Base-by-base conservation (phyloP, 2,888 invertebrate genomes). In the Vanessa cardui region DNA sequence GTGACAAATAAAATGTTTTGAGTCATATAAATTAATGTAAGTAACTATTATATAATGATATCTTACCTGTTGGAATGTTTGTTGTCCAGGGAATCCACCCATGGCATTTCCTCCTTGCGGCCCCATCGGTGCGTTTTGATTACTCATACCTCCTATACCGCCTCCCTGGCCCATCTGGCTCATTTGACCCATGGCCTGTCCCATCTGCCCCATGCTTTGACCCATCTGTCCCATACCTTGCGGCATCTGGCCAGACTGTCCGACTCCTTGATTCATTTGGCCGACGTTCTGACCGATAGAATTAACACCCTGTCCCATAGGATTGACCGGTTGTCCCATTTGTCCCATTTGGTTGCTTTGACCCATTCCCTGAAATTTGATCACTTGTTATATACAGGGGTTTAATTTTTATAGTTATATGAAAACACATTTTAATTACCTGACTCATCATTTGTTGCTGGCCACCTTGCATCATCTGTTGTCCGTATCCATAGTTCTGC, bases 361-460 rank as follows among this genome's bases (percentile, higher is more conserved):
- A 7, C 87, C 86, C 90, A 93, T 93, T 31, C 90, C 88, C 93
- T 92, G 77, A 44, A 20, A 69, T 58, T 39, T 50, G 59, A 9
- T 20, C 2, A 50, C n/a, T 47, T 16, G 7, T 59, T 46, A 46
- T n/a, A 39, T 39, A 39, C 9, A 9, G 9, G 39, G 2, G 9
- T 39, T 39, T 39, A 39, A 39, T 39, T 39, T 39, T 12, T 12
- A 39, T 39, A 39, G 12, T 39, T 39, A 39, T 12, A 39, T 39
- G n/a, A 45, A 15, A 31, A 8, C 6, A 16, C 16, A 49, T n/a
- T 26, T 16, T 16, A 9, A 54, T 49, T 73, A 93, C 93, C 87
- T 93, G 93, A 74, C 86, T 91, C 87, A 93, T 91, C 85, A 92
- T 92, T 71, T 94, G 93, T 70, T 92, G 92, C 69, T 93, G 93